Percentiles rank a stretch among this genome's conserved stretches.
Conservation (phyloP, 2,888 invertebrate genomes). For the Agapostemon virescens region DNA sequence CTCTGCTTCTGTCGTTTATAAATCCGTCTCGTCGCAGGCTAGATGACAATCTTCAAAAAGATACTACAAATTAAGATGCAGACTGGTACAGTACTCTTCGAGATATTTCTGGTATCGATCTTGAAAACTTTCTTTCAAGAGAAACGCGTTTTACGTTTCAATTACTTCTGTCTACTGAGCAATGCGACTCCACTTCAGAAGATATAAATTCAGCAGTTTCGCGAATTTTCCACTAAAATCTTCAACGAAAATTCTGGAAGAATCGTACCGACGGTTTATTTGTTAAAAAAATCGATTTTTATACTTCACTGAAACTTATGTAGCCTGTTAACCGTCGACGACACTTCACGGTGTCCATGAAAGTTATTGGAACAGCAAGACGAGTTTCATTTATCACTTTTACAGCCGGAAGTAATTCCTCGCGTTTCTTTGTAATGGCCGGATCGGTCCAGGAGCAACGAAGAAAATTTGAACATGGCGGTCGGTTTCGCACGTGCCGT, state of each 20-base stretch:
- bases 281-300: too few relatives aligned
- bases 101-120: too few relatives aligned
- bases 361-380: slow-evolving; percentile 23
- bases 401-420: slow-evolving; percentile 40
- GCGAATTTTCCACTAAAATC: neutral
- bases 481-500: neutral
- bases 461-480: slow-evolving; percentile 23
- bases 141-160: too few relatives aligned
- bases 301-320: neutral
- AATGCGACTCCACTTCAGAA: too few relatives aligned
- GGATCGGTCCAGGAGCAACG: neutral
- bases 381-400: slow-evolving; percentile 55
- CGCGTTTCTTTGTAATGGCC: slow-evolving; percentile 21
- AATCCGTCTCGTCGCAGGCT: too few relatives aligned
- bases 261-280: neutral
- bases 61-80: too few relatives aligned
- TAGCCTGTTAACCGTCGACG: slow-evolving; percentile 55
- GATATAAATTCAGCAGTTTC: too few relatives aligned
- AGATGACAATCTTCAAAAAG: too few relatives aligned
- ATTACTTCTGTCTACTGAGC: too few relatives aligned
- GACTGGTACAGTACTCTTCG: too few relatives aligned
- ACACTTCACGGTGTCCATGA: slow-evolving; percentile 39
- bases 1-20: too few relatives aligned
- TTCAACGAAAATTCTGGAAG: neutral
- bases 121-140: too few relatives aligned